A percentile compares a stretch with the other conserved stretches of the same genome.
These are phyloP conservation scores for Girardinichthys multiradiatus DNA, from an alignment of 2,113 vertebrate species.

Conservation along the genomic window DNA sequence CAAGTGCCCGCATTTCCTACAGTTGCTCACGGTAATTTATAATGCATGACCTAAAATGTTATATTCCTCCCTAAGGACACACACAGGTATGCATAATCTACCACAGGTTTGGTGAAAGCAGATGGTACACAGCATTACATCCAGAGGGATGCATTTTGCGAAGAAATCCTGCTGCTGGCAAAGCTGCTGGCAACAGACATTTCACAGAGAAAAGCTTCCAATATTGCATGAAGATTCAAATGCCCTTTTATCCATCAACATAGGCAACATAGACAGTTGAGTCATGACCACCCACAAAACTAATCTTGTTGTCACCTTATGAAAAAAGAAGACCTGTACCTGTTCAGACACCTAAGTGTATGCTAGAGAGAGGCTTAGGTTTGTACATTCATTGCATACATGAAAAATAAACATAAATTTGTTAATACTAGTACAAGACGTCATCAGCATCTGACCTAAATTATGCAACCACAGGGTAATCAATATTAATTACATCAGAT, in stretches of 20 bases:
- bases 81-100: constrained; percentile 66
- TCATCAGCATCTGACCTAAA: neutral
- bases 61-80: constrained; percentile 46
- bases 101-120: constrained; percentile 38
- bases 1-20: constrained; percentile 43
- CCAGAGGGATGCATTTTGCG: constrained; percentile 8
- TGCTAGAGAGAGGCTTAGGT: constrained; percentile 7
- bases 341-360: neutral
- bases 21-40: constrained; percentile 64
- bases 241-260: constrained; percentile 6
- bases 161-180: constrained; percentile 33
- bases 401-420: neutral
- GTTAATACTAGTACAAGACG: neutral
- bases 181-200: constrained; percentile 14
- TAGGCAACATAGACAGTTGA: constrained; percentile 5
- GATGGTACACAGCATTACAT: constrained; percentile 13
- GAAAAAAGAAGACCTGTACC: constrained; percentile 12
- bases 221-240: constrained; percentile 30
- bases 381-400: neutral
- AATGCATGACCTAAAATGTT: constrained; percentile 59
- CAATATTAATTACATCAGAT: no score
- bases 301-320: constrained; percentile 18
- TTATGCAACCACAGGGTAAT: neutral
- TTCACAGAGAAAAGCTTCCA: constrained; percentile 3
- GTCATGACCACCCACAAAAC: constrained; percentile 19